A percentile compares a stretch with the other conserved stretches of the same genome.
Evolutionary conservation across 2,888 invertebrate species (phyloP).

Genomic region (Eueremaeus valkanovi): DNA sequence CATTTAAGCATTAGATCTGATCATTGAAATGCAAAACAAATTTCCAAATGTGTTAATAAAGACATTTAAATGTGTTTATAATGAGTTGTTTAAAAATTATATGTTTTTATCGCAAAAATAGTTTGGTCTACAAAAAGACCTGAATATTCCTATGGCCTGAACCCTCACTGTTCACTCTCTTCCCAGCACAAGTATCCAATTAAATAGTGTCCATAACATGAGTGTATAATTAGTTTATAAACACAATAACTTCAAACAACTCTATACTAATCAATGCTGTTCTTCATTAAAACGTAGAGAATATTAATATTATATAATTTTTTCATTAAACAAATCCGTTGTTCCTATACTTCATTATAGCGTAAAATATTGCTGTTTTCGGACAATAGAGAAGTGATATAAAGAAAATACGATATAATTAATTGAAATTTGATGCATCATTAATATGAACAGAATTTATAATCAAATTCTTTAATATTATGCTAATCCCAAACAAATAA

Average conservation of each 20-base stretch:
- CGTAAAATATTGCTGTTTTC: neutral
- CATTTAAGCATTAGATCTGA: neutral
- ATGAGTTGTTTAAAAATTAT: neutral
- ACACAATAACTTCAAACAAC: neutral
- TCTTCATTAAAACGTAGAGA: neutral
- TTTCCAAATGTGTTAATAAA: neutral
- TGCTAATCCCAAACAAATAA: neutral
- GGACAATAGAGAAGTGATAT: neutral
- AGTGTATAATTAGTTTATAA: too few species aligned
- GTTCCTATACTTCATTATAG: neutral
- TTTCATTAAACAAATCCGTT: neutral
- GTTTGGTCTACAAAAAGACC: neutral
- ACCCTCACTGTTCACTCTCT: too few species aligned
- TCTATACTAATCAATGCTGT: neutral
- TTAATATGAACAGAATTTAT: neutral
- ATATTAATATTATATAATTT: neutral
- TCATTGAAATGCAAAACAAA: neutral
- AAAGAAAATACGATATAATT: neutral
- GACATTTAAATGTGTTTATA: constrained; percentile 1
- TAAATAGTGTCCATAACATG: too few species aligned
- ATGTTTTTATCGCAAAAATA: neutral
- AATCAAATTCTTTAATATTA: neutral
- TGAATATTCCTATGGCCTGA: neutral
- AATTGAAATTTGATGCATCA: neutral
- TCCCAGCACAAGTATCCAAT: too few species aligned